These are phyloP conservation scores for Subacronicta megacephala DNA, from an alignment of 2,888 invertebrate species.

Conservation along the genomic window DNA sequence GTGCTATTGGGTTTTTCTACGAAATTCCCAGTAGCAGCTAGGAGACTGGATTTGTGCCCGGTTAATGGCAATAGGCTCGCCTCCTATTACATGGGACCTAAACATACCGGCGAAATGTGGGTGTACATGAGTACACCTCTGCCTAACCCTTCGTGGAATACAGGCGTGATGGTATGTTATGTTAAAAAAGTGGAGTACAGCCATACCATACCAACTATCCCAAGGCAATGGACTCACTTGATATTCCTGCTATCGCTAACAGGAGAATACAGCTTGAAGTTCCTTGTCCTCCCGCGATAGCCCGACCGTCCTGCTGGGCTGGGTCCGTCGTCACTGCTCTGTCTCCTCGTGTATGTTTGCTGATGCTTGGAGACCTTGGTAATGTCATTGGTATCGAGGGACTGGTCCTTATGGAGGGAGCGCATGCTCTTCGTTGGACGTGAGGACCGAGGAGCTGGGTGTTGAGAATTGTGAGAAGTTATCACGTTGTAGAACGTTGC, in stretches of 20 bases:
- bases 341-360: slow-evolving; percentile 46
- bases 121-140: no score
- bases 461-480: not conserved
- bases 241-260: slow-evolving; percentile 18
- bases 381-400: slow-evolving; percentile 6
- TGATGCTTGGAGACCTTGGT: slow-evolving; percentile 39
- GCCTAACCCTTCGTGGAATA: no score
- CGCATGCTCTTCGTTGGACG: slow-evolving; percentile 43
- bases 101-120: no score
- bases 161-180: no score
- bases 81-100: no score
- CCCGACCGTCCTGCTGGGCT: slow-evolving; percentile 3
- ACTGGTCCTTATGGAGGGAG: slow-evolving; percentile 20
- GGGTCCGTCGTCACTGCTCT: slow-evolving; percentile 5
- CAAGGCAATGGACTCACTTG: slow-evolving; percentile 8
- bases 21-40: no score
- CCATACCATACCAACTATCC: no score
- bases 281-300: not conserved
- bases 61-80: no score
- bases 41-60: no score
- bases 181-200: no score
- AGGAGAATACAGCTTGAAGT: slow-evolving; percentile 36
- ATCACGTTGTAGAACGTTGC: no score
- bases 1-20: no score
- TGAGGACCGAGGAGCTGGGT: slow-evolving; percentile 47